Percentiles rank a stretch among this genome's conserved stretches.
phyloP scores from a whole-genome alignment of 1,140 invertebrate species.

The Heliconius congener region DNA sequence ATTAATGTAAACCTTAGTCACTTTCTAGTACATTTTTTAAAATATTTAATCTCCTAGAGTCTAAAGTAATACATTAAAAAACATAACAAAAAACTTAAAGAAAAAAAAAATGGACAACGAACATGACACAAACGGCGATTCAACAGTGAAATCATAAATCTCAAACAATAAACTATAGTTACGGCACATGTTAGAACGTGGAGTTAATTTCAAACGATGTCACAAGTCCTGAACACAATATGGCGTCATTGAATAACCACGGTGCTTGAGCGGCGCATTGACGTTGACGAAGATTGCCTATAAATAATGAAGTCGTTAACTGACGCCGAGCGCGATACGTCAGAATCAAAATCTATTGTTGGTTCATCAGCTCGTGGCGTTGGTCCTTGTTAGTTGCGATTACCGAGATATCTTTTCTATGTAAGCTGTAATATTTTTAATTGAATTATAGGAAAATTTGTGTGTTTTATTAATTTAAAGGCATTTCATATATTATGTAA shows the following conservation, averaged over 20 bases:
- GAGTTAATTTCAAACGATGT: constrained; percentile 32
- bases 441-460: too few relatives aligned
- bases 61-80: too few relatives aligned
- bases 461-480: background rate
- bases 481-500: too few relatives aligned
- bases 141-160: background rate
- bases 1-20: too few relatives aligned
- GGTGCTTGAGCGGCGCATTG: constrained; percentile 38
- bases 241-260: constrained; percentile 32
- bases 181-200: constrained; percentile 1
- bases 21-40: too few relatives aligned
- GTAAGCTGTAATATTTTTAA: background rate
- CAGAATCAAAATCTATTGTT: constrained; percentile 48
- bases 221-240: constrained; percentile 34
- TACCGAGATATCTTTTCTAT: constrained; percentile 13
- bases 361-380: constrained; percentile 44
- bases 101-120: too few relatives aligned
- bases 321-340: constrained; percentile 38
- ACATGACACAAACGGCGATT: background rate
- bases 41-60: too few relatives aligned
- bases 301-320: constrained; percentile 53
- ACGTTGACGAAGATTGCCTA: constrained; percentile 62
- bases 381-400: constrained; percentile 38
- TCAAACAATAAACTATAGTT: background rate
- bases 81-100: too few relatives aligned